Percentiles rank a stretch among this genome's conserved stretches.
These are phyloP conservation scores for Halictus quadricinctus DNA, from an alignment of 2,888 invertebrate genomes.

Conservation along the genomic window DNA sequence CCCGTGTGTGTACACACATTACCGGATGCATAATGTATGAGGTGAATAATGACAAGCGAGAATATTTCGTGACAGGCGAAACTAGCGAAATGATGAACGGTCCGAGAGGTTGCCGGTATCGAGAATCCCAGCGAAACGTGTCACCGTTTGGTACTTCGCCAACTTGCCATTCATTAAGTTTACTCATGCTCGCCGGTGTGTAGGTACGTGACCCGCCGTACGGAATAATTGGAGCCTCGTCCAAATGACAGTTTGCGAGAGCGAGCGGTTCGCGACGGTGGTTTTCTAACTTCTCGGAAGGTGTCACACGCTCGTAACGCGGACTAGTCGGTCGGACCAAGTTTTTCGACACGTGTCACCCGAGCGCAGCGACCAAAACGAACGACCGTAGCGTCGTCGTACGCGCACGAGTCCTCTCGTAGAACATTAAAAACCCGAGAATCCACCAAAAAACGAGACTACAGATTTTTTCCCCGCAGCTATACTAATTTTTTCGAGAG, in stretches of 20 bases:
- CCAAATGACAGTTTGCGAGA: constrained; percentile 28
- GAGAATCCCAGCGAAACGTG: constrained; percentile 42
- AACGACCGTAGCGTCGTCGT: background rate
- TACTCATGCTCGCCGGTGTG: constrained; percentile 31
- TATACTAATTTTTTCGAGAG: background rate
- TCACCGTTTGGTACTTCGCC: constrained; percentile 58
- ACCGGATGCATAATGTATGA: constrained; percentile 1
- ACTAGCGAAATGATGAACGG: constrained; percentile 58
- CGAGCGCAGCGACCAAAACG: background rate
- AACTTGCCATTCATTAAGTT: constrained; percentile 67
- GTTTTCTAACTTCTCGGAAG: constrained; percentile 45
- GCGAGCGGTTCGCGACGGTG: constrained; percentile 22
- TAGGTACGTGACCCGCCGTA: constrained; percentile 37
- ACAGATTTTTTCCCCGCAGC: background rate
- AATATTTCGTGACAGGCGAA: constrained; percentile 54
- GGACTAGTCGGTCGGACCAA: constrained; percentile 5
- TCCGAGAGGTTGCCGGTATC: constrained; percentile 30
- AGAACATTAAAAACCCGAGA: background rate
- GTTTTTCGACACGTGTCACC: constrained; percentile 2
- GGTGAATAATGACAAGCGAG: constrained; percentile 30
- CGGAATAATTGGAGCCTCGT: constrained; percentile 59
- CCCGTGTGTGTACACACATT: background rate
- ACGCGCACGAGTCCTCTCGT: background rate
- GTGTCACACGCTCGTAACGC: constrained; percentile 11
- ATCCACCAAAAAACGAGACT: background rate